Base-by-base conservation (phyloP, 2,888 invertebrate species). In the Ectobius pallidus region DNA sequence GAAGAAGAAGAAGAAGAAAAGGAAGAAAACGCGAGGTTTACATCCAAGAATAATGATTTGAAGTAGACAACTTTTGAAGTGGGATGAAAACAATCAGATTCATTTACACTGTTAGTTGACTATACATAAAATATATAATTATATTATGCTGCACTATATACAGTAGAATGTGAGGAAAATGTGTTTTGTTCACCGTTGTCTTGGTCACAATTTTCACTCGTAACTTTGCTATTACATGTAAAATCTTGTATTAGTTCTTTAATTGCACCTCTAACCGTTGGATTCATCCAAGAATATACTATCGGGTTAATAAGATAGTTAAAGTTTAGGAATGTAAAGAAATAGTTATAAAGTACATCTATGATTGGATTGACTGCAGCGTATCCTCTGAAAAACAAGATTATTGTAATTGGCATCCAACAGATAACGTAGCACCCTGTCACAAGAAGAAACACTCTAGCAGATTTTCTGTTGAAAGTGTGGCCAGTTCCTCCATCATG, bases 201-300 rank as follows among this genome's bases (percentile, higher is more conserved):
- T 39, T 39, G 7, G 14, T 9, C 39, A 39, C 39, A n/a, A n/a
- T n/a, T n/a, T n/a, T 39, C 39, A 11, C 18, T 46, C 3, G n/a
- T 14, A n/a, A n/a, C 18, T n/a, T 46, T 46, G 7, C n/a, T 46
- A 7, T 46, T 46, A n/a, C 46, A 46, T 14, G 11, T 46, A 46
- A 11, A 46, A 46, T 11, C 18, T 0, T 25, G 4, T 16, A 61
- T 18, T n/a, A 46, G 18, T 11, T 61, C 62, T 16, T 52, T 9
- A 14, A 71, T 71, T 22, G 65, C 46, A n/a, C 14, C n/a, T n/a
- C 71, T 22, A 32, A 71, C 52, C 0, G 20, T 42, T 2, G 46
- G 44, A 42, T 75, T 75, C 74, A 65, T 75, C 73, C 73, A 75
- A 16, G 75, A 67, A 44, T 75, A 75, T 4, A 75, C 58, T 39